phyloP scores from a whole-genome alignment of 2,888 invertebrate species.

The Teinopalpus imperialis region DNA sequence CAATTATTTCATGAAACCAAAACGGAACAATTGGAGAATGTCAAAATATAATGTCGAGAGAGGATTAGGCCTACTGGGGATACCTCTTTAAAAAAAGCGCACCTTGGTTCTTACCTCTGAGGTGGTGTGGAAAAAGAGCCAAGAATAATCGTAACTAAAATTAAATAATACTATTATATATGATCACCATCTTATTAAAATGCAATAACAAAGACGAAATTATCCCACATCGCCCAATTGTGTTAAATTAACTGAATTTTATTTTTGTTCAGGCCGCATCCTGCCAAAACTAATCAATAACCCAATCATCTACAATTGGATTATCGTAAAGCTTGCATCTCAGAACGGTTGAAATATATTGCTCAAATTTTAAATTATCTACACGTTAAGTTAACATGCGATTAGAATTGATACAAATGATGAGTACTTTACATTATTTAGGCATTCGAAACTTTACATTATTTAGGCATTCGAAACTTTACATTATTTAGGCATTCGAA shows the following conservation, averaged over 20 bases:
- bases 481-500: too few relatives aligned
- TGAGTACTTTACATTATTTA: too few relatives aligned
- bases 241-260: conserved; percentile 22
- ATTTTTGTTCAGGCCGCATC: conserved; percentile 34
- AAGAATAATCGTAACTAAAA: too few relatives aligned
- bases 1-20: too few relatives aligned
- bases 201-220: not conserved
- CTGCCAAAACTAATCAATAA: conserved; percentile 37
- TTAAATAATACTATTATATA: too few relatives aligned
- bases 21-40: too few relatives aligned
- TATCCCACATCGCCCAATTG: conserved; percentile 32
- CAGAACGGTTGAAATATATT: conserved; percentile 37
- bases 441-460: too few relatives aligned
- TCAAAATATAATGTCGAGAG: conserved; percentile 31
- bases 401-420: too few relatives aligned
- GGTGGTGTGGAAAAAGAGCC: conserved; percentile 79
- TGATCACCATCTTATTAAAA: conserved; percentile 3
- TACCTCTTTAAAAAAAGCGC: conserved; percentile 79
- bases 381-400: conserved; percentile 8
- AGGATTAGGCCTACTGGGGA: conserved; percentile 79
- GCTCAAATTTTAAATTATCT: conserved; percentile 16
- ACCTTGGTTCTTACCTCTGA: conserved; percentile 71
- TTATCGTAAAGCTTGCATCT: conserved; percentile 42
- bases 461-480: too few relatives aligned
- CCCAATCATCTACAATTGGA: conserved; percentile 39